phyloP scores from a whole-genome alignment of 2,797 vertebrate species.

The Enteromius paludinosus region DNA sequence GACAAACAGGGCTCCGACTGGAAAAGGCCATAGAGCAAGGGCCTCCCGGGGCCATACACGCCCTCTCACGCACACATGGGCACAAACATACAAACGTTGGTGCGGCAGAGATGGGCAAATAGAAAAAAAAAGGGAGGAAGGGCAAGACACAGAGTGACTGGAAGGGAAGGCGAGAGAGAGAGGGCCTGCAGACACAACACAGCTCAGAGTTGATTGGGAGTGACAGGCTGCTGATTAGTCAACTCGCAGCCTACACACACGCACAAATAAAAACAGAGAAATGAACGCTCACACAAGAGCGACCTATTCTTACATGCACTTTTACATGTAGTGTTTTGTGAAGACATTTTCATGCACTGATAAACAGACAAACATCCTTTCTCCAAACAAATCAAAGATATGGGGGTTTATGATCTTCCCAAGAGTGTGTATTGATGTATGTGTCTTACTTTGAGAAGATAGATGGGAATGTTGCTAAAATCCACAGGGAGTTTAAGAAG shows the following conservation, averaged over 20 bases:
- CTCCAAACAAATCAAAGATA: conserved; percentile 2
- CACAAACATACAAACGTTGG: conserved; percentile 40
- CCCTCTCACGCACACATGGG: conserved; percentile 30
- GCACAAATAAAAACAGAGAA: conserved; percentile 32
- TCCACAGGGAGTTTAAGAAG: conserved; percentile 96
- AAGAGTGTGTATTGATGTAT: conserved; percentile 14
- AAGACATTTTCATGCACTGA: conserved; percentile 48
- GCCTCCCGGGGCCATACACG: conserved; percentile 61
- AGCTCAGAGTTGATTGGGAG: conserved; percentile 79
- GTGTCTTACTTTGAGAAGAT: conserved; percentile 94
- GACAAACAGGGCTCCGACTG: conserved; percentile 67
- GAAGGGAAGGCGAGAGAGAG: conserved; percentile 39
- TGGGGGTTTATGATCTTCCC: conserved; percentile 1
- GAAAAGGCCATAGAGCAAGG: conserved; percentile 72
- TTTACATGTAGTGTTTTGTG: conserved; percentile 55
- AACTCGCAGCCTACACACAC: conserved; percentile 75
- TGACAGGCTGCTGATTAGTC: conserved; percentile 85
- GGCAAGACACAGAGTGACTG: conserved; percentile 50
- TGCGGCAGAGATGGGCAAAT: conserved; percentile 24
- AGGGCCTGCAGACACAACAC: conserved; percentile 75
- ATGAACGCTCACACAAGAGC: conserved; percentile 63
- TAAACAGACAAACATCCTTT: conserved; percentile 16
- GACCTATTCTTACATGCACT: conserved; percentile 46
- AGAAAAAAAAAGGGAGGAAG: conserved; percentile 22
- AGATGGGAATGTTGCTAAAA: conserved; percentile 97